Percentiles rank a stretch among this genome's conserved stretches.
phyloP scores from a whole-genome alignment of 2,797 vertebrate species.

The Pipistrellus pipistrellus region DNA sequence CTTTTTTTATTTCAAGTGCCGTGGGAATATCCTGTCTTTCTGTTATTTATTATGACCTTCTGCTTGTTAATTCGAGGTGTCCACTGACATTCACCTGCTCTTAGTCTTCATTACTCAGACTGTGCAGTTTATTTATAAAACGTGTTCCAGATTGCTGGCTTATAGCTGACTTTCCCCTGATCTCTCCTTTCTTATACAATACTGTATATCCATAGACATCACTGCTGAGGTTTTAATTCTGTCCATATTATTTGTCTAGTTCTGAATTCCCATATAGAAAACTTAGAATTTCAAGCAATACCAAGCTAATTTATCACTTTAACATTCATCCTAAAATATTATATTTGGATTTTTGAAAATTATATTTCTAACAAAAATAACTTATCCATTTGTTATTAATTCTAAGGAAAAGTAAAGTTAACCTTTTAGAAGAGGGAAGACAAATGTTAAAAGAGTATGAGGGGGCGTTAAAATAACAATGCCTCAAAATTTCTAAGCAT shows the following conservation, averaged over 20 bases:
- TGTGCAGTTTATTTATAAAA: neutral
- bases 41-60: neutral
- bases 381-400: neutral
- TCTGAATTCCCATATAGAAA: neutral
- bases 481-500: neutral
- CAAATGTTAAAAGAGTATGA: neutral
- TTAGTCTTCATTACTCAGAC: neutral
- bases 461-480: neutral
- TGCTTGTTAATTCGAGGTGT: neutral
- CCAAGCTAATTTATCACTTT: constrained; percentile 26
- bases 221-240: neutral
- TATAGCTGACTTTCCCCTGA: neutral
- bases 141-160: neutral
- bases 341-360: constrained; percentile 48
- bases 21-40: neutral
- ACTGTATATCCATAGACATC: neutral
- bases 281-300: neutral
- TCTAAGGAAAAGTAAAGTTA: neutral
- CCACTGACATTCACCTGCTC: neutral
- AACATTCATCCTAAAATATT: constrained; percentile 21
- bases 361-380: neutral
- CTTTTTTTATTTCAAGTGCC: neutral
- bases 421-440: neutral
- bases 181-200: neutral
- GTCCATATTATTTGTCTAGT: neutral